Percentiles rank a stretch among this genome's conserved stretches.
phyloP scores from a whole-genome alignment of 2,113 vertebrate genomes.

The Capreolus pygargus region DNA sequence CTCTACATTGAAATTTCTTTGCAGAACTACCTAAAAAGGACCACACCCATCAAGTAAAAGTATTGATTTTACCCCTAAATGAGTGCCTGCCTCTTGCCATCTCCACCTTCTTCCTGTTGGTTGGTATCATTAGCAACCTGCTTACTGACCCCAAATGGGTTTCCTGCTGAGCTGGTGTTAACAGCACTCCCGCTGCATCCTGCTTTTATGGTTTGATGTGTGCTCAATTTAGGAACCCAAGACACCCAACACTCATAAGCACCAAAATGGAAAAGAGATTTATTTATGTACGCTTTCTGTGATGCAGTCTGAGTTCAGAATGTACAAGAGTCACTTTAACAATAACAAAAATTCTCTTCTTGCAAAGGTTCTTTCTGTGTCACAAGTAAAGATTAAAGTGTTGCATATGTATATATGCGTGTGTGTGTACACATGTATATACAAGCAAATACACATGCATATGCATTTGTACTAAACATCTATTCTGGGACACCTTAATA shows the following conservation, averaged over 20 bases:
- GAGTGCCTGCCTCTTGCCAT: neutral
- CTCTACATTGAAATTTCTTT: neutral
- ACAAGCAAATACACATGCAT: accelerated
- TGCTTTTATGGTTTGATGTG: slow-evolving; percentile 8
- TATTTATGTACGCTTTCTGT: neutral
- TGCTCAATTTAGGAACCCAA: slow-evolving; percentile 1
- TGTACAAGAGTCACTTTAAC: neutral
- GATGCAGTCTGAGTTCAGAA: neutral
- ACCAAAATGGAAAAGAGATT: neutral
- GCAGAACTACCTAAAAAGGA: neutral
- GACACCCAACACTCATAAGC: neutral
- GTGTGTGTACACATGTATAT: accelerated
- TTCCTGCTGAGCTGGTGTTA: slow-evolving; percentile 3
- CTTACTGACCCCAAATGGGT: slow-evolving; percentile 14
- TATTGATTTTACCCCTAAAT: slow-evolving; percentile 4
- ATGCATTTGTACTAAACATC: neutral
- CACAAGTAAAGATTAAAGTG: neutral
- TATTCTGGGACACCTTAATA: neutral
- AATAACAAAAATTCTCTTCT: neutral
- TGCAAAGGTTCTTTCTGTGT: neutral
- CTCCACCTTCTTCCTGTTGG: slow-evolving; percentile 14
- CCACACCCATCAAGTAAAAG: neutral
- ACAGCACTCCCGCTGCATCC: neutral
- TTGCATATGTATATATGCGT: neutral
- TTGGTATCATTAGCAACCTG: neutral